phyloP scores from a whole-genome alignment of 2,797 vertebrate species.

The Sebastes baramenuke region DNA sequence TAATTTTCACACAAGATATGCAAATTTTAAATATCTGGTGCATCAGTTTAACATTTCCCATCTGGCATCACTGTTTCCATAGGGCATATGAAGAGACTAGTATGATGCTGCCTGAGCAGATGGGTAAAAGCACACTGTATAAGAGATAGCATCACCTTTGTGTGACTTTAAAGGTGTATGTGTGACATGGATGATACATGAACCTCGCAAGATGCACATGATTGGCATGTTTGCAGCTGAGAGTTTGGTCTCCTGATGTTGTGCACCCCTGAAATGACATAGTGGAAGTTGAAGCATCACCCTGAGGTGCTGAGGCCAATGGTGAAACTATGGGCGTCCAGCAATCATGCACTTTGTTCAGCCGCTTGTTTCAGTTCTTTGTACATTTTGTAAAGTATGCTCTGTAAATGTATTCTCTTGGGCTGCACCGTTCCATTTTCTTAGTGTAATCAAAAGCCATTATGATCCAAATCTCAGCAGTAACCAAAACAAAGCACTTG shows the following conservation, averaged over 20 bases:
- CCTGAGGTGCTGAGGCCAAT: background rate
- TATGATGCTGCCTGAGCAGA: background rate
- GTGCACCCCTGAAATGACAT: background rate
- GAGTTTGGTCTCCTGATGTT: background rate
- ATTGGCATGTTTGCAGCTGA: conserved; percentile 2
- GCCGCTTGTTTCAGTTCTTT: background rate
- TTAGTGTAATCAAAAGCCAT: background rate
- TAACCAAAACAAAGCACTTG: conserved; percentile 15
- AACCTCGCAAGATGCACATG: background rate
- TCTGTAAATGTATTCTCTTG: background rate
- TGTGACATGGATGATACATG: background rate
- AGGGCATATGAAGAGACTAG: background rate
- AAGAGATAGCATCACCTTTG: background rate
- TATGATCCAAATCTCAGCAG: background rate
- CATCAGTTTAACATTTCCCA: no score
- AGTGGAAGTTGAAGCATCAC: background rate
- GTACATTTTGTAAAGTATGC: background rate
- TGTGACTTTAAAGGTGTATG: background rate
- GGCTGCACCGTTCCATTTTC: background rate
- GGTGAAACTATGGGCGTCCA: background rate
- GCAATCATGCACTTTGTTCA: background rate
- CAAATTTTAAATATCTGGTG: no score
- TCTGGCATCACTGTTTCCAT: background rate
- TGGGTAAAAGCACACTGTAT: background rate
- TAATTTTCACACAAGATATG: no score